phyloP scores from a whole-genome alignment of 1,140 invertebrate genomes.

The Caenorhabditis latens region DNA sequence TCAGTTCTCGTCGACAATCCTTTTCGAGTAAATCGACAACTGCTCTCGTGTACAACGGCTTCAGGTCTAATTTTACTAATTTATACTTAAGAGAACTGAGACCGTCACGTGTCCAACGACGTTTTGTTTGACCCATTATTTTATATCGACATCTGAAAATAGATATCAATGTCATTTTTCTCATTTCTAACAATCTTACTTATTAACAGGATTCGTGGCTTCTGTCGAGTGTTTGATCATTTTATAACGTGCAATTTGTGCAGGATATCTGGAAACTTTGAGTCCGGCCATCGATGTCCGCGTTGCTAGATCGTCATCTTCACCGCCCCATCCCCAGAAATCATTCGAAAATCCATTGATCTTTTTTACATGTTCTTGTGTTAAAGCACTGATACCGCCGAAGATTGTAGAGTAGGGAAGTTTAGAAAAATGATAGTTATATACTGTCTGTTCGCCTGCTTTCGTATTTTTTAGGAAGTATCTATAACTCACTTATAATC shows the following conservation, averaged over 20 bases:
- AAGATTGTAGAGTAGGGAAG: conserved; percentile 79
- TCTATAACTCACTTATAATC: conserved; percentile 83
- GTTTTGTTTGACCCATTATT: conserved; percentile 86
- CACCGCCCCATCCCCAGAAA: conserved; percentile 85
- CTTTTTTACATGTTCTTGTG: conserved; percentile 82
- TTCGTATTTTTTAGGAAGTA: not conserved
- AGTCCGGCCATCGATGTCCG: conserved; percentile 71
- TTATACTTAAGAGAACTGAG: conserved; percentile 89
- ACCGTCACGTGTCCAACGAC: conserved; percentile 87
- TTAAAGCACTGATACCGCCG: conserved; percentile 82
- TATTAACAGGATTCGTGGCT: conserved; percentile 74
- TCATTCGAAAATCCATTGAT: conserved; percentile 93
- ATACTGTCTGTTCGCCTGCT: not conserved
- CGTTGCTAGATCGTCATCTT: conserved; percentile 75
- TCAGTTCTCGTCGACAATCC: conserved; percentile 70
- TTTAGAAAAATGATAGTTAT: conserved; percentile 58
- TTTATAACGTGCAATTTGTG: conserved; percentile 78
- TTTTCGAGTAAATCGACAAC: conserved; percentile 77
- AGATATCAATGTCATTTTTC: too few species aligned
- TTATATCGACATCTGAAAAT: conserved; percentile 82
- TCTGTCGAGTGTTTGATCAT: conserved; percentile 78
- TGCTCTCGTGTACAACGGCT: conserved; percentile 80
- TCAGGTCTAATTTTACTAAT: conserved; percentile 81
- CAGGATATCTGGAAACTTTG: conserved; percentile 76
- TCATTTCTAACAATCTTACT: conserved; percentile 63